Conservation (phyloP, 2,888 invertebrate species). For the Ochropleura plecta region DNA sequence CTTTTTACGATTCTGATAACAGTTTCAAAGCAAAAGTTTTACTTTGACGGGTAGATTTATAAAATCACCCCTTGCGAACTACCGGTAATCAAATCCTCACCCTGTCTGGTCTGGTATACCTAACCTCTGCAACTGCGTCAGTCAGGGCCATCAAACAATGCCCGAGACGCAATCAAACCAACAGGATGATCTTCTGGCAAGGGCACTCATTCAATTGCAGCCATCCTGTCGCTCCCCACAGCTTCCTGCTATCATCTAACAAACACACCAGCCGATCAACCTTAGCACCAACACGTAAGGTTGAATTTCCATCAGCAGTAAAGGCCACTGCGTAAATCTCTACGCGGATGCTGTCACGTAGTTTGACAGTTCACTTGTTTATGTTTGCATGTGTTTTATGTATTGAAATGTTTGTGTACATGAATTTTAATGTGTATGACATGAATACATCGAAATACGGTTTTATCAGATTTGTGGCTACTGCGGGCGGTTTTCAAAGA, state of each 20-base stretch:
- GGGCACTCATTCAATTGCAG: slow-evolving; percentile 85
- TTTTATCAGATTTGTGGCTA: slow-evolving; percentile 11
- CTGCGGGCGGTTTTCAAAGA: background rate
- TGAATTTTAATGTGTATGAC: slow-evolving; percentile 34
- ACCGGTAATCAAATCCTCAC: no score
- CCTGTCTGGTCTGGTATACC: no score
- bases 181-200: slow-evolving; percentile 83
- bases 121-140: slow-evolving; percentile 18
- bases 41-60: no score
- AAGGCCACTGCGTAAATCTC: slow-evolving; percentile 66
- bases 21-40: no score
- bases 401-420: slow-evolving; percentile 39
- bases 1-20: no score
- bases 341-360: slow-evolving; percentile 65
- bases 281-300: slow-evolving; percentile 63
- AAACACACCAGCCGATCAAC: slow-evolving; percentile 33
- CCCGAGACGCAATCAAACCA: slow-evolving; percentile 48
- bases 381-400: slow-evolving; percentile 45
- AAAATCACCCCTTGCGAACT: no score
- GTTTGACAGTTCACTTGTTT: slow-evolving; percentile 66
- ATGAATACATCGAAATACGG: slow-evolving; percentile 6
- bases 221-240: slow-evolving; percentile 83
- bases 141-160: slow-evolving; percentile 64
- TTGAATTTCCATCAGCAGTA: slow-evolving; percentile 53
- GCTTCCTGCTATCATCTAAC: slow-evolving; percentile 73